Conservation (phyloP, 2,888 invertebrate genomes). For the Epinotia demarniana region DNA sequence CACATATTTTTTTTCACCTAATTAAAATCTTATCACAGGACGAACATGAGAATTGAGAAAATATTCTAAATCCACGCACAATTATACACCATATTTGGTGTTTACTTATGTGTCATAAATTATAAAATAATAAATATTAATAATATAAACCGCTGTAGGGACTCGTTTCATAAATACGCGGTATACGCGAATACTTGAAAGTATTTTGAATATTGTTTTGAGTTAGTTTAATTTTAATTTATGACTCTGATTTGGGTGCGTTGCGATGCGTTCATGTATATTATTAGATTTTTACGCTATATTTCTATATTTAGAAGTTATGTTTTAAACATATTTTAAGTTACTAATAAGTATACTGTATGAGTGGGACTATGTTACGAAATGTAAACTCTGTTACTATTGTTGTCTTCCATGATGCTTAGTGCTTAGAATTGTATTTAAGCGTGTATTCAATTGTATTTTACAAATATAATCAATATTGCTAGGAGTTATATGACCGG, state of each 20-base stretch:
- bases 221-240: conserved; percentile 47
- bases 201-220: conserved; percentile 48
- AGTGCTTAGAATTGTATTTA: conserved; percentile 55
- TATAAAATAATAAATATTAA: conserved; percentile 40
- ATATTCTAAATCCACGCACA: conserved; percentile 62
- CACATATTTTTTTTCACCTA: conserved; percentile 29
- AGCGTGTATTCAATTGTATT: conserved; percentile 43
- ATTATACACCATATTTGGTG: conserved; percentile 50
- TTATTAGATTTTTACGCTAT: conserved; percentile 74
- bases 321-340: conserved; percentile 46
- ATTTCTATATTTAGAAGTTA: conserved; percentile 53
- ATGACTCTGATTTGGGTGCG: conserved; percentile 72
- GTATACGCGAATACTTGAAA: conserved; percentile 22
- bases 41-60: conserved; percentile 44
- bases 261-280: conserved; percentile 81
- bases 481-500: conserved; percentile 12
- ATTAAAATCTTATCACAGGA: conserved; percentile 23
- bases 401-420: conserved; percentile 72
- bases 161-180: conserved; percentile 39
- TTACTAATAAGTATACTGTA: conserved; percentile 47
- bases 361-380: conserved; percentile 51
- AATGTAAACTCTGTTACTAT: conserved; percentile 59
- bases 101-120: conserved; percentile 51
- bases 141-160: conserved; percentile 39
- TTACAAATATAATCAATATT: conserved; percentile 26